Percentiles rank a stretch among this genome's conserved stretches.
phyloP scores from a whole-genome alignment of 2,888 invertebrate genomes.

The Andrena trimmerana region DNA sequence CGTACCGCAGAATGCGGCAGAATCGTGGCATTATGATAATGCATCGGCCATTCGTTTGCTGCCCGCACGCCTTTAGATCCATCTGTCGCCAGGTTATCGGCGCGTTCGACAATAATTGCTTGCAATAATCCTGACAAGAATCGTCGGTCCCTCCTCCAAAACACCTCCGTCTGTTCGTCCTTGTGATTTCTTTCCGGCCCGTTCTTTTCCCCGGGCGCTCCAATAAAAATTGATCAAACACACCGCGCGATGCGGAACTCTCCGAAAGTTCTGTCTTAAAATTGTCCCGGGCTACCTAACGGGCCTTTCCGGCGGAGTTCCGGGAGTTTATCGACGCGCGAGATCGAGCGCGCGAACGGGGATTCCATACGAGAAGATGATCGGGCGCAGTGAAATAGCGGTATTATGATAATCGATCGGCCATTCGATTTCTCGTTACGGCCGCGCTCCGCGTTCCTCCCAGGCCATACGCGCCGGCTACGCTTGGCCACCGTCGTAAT shows the following conservation, averaged over 20 bases:
- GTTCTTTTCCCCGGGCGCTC: conserved; percentile 9
- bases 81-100: conserved; percentile 60
- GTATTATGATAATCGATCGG: conserved; percentile 77
- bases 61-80: conserved; percentile 47
- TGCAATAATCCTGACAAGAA: conserved; percentile 44
- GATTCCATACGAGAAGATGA: conserved; percentile 16
- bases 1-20: conserved; percentile 66
- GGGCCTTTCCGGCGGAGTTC: conserved; percentile 26
- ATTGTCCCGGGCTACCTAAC: conserved; percentile 29
- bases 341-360: neutral
- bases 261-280: conserved; percentile 46
- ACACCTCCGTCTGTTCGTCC: conserved; percentile 1
- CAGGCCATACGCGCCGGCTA: neutral
- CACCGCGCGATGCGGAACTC: conserved; percentile 14
- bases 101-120: conserved; percentile 51
- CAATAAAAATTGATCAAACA: conserved; percentile 58
- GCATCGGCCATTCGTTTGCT: conserved; percentile 55
- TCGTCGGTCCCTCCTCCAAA: neutral
- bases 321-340: conserved; percentile 39
- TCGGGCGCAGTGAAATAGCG: conserved; percentile 72
- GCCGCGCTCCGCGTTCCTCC: conserved; percentile 35
- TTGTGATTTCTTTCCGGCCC: conserved; percentile 13
- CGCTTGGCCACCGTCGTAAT: conserved; percentile 28
- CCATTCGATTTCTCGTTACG: conserved; percentile 62
- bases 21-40: conserved; percentile 79